Evolutionary conservation across 2,888 invertebrate genomes (phyloP), one percentile per base, ranked within the genome.

Genomic region (Drosophila villosipedis): DNA sequence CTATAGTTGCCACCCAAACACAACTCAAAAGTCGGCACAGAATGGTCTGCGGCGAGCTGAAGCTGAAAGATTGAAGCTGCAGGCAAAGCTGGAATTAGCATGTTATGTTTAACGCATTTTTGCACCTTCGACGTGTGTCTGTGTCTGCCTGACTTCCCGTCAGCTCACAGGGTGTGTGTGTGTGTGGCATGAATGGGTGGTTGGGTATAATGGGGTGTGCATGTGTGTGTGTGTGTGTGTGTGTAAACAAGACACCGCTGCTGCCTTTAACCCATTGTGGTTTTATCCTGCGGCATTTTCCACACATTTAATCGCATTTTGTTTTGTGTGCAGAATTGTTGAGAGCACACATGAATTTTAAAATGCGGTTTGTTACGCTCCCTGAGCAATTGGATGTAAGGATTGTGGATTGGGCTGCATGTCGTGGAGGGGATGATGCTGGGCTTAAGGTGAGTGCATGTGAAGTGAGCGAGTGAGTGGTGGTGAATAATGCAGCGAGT

Each of bases 241-340:
- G 82, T 84, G 89, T 87, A 73, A 89, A 84, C 84, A 87, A 79
- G 79, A 69, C 69, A 82, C 69, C 76, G 5, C 39, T 39, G 75
- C 68, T 78, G 73, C 75, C 87, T 16, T 89, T 79, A 84, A 78
- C 87, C 82, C 85, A 78, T 90, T 90, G 84, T 80, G 90, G 86
- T 67, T 82, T 82, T 79, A 89, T 78, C 71, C 68, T 84, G 76
- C 73, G 87, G 90, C 88, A 92, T 92, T 92, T 92, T 91, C 91
- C 91, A 90, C 91, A 92, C 92, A 91, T 90, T 92, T 92, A 92
- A 92, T 89, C 83, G 83, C 84, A 83, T 91, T 87, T 83, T 83
- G 90, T 90, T 82, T 75, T 83, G 73, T 74, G 80, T 76, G 80
- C 79, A 63, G 63, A 80, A 88, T 72, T 75, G 84, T 78, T 76